A percentile compares a stretch with the other conserved stretches of the same genome.
Evolutionary conservation across 2,888 invertebrate genomes (phyloP).

Genomic region (Troides helena): DNA sequence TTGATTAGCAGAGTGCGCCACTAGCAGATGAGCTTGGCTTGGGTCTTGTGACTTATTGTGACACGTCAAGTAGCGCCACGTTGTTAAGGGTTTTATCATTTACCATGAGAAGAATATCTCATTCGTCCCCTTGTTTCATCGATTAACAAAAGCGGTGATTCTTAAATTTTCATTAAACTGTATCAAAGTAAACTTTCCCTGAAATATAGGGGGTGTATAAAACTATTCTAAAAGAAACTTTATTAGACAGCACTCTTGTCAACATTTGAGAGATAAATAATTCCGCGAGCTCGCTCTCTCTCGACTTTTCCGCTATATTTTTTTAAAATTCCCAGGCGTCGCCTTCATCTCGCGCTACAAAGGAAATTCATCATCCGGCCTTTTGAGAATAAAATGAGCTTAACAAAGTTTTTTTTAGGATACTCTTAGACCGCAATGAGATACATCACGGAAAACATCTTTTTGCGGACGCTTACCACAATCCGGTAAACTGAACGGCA

Average conservation of each 20-base stretch:
- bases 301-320: slow-evolving; percentile 17
- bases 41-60: no score
- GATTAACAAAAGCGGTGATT: no score
- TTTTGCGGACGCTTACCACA: slow-evolving; percentile 13
- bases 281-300: slow-evolving; percentile 1
- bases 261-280: background rate
- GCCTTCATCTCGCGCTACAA: slow-evolving; percentile 27
- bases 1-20: no score
- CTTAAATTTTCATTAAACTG: background rate
- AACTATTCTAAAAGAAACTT: background rate
- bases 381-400: slow-evolving; percentile 27
- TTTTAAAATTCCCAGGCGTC: slow-evolving; percentile 10
- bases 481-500: slow-evolving; percentile 15
- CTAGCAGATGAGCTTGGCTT: no score
- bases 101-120: no score
- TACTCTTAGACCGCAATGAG: slow-evolving; percentile 19
- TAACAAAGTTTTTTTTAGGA: slow-evolving; percentile 28
- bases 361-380: slow-evolving; percentile 33
- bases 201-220: background rate
- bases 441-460: slow-evolving; percentile 26
- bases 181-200: background rate
- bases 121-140: no score
- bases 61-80: no score
- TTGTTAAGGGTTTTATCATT: no score
- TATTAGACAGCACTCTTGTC: slow-evolving; percentile 1